Evolutionary conservation across 2,888 invertebrate species (phyloP).

Genomic region (Suillia variegata): DNA sequence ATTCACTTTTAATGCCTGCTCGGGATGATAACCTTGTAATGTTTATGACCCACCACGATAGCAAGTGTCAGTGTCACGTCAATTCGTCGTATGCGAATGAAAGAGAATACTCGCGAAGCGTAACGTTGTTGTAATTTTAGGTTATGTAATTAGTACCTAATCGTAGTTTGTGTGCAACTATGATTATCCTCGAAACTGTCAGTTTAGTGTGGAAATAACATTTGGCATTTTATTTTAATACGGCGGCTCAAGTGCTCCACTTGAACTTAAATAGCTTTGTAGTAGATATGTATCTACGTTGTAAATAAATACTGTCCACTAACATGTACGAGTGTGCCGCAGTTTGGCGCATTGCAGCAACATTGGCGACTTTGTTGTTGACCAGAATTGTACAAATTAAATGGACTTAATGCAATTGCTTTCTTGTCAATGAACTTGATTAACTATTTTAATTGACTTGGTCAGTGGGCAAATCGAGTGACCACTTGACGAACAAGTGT

Average conservation of each 20-base stretch:
- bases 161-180: neutral
- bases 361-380: neutral
- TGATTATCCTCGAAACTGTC: neutral
- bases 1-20: constrained; percentile 51
- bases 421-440: neutral
- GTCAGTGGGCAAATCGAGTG: too few species aligned
- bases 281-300: neutral
- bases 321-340: neutral
- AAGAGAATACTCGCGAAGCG: too few species aligned
- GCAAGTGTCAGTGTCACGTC: constrained; percentile 53
- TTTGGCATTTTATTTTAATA: neutral
- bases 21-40: constrained; percentile 47
- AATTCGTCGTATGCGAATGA: too few species aligned
- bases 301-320: neutral
- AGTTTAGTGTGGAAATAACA: neutral
- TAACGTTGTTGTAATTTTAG: neutral
- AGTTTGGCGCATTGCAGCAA: neutral
- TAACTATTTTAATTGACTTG: neutral
- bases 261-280: too few species aligned
- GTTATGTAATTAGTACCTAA: neutral
- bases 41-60: constrained; percentile 54
- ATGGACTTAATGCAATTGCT: neutral
- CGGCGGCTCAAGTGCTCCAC: too few species aligned
- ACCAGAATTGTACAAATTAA: neutral
- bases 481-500: too few species aligned